Percentiles rank a stretch among this genome's conserved stretches.
Conservation (phyloP, 2,113 vertebrate species). For the Arenaria interpres region DNA sequence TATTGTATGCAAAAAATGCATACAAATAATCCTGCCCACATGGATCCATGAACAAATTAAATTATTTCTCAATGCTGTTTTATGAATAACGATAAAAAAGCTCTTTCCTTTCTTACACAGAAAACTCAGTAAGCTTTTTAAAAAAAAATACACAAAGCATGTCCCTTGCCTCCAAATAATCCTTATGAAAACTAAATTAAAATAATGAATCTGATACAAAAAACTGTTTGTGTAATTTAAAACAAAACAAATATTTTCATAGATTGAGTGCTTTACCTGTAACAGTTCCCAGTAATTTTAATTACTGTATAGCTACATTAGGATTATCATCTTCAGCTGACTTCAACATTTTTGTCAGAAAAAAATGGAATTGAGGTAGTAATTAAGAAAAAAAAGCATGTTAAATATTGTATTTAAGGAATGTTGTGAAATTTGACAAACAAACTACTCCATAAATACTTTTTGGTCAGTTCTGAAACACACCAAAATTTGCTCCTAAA, state of each 20-base stretch:
- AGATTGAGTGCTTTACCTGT: background rate
- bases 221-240: background rate
- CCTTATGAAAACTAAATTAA: background rate
- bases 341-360: background rate
- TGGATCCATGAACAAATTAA: background rate
- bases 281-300: background rate
- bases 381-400: background rate
- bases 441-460: background rate
- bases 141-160: background rate
- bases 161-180: background rate
- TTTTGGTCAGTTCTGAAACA: background rate
- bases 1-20: background rate
- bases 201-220: background rate
- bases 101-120: background rate
- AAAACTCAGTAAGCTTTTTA: background rate
- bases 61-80: background rate
- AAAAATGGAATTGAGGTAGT: background rate
- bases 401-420: background rate
- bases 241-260: background rate
- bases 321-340: background rate
- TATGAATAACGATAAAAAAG: background rate
- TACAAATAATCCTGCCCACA: background rate
- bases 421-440: background rate
- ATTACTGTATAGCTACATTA: background rate
- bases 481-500: background rate